phyloP scores from a whole-genome alignment of 2,797 vertebrate species.

The Melopsittacus undulatus region DNA sequence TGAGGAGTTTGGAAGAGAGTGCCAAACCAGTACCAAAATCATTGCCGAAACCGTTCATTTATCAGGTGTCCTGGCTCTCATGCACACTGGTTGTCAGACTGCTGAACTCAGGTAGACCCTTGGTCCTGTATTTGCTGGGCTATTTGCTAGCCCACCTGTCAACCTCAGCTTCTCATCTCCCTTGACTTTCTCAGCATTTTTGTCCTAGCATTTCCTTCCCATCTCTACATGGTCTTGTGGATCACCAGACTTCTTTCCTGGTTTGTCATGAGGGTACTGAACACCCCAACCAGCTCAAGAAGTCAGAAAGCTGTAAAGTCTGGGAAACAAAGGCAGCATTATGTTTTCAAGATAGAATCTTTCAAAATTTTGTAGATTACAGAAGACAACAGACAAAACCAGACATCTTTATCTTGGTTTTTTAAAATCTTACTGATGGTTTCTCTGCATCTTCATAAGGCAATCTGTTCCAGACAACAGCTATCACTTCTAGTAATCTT shows the following conservation, averaged over 20 bases:
- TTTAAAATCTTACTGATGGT: neutral
- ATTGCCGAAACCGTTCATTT: neutral
- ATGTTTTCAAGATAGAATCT: neutral
- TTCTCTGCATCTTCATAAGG: neutral
- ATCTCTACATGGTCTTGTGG: neutral
- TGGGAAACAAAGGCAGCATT: neutral
- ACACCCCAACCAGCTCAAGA: neutral
- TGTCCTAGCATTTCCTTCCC: neutral
- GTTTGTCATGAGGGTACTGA: accelerated
- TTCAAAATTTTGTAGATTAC: neutral
- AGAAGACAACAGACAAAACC: neutral
- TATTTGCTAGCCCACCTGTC: neutral
- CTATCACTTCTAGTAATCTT: neutral
- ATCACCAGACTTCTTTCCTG: neutral
- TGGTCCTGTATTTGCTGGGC: neutral
- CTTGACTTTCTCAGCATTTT: neutral
- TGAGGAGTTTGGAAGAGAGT: neutral
- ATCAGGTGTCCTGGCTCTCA: neutral
- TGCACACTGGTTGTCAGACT: neutral
- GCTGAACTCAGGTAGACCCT: neutral
- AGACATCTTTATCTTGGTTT: neutral
- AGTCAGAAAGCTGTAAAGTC: neutral
- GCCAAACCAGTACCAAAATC: neutral
- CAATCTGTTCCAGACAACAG: neutral
- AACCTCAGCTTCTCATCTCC: neutral